phyloP scores from a whole-genome alignment of 2,888 invertebrate species.

The Corythucha ciliata region DNA sequence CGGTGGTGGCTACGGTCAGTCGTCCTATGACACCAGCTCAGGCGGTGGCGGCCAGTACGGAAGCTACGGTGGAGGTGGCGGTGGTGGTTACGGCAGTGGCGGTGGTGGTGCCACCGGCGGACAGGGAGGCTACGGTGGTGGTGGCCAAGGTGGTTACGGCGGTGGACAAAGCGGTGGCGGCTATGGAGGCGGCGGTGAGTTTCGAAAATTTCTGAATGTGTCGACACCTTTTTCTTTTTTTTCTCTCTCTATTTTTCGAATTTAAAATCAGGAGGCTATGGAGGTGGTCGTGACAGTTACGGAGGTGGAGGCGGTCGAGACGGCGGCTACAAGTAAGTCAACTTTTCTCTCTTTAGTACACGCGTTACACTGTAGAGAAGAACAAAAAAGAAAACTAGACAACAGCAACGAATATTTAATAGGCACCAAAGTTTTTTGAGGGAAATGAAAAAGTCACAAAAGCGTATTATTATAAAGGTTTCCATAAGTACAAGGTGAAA shows the following conservation, averaged over 20 bases:
- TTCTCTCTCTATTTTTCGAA: slow-evolving; percentile 11
- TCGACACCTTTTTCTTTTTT: neutral
- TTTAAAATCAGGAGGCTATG: slow-evolving; percentile 9
- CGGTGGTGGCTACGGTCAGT: slow-evolving; percentile 22
- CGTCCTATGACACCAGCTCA: slow-evolving; percentile 24
- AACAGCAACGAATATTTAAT: too few relatives aligned
- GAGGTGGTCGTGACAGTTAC: slow-evolving; percentile 15
- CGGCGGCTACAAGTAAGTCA: slow-evolving; percentile 38
- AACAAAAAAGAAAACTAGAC: too few relatives aligned
- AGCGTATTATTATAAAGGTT: too few relatives aligned
- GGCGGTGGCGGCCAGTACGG: slow-evolving; percentile 24
- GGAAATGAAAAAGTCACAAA: too few relatives aligned
- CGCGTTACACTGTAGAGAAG: too few relatives aligned
- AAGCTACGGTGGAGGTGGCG: slow-evolving; percentile 5
- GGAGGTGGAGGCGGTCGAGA: slow-evolving; percentile 39
- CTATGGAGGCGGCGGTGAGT: slow-evolving; percentile 18
- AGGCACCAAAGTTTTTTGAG: too few relatives aligned
- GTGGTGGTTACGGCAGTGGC: slow-evolving; percentile 16
- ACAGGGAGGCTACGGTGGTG: slow-evolving; percentile 11
- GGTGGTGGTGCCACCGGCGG: slow-evolving; percentile 15
- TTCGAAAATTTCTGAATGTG: neutral
- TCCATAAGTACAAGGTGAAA: too few relatives aligned
- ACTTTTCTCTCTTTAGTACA: slow-evolving; percentile 1
- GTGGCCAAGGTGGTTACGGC: slow-evolving; percentile 9
- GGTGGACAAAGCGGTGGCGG: slow-evolving; percentile 19